Percentiles rank a stretch among this genome's conserved stretches.
Conservation (phyloP, 2,113 vertebrate species). For the human (Homo sapiens) region GRCh38 chr2:107148001-107148500, state of each 20-base stretch:
- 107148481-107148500: conserved; percentile 59
- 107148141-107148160: conserved; percentile 37
- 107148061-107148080: not conserved
- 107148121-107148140: not conserved
- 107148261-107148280: conserved; percentile 63
- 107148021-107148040: not conserved
- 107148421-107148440: conserved; percentile 36
- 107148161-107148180: conserved; percentile 52
- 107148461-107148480: conserved; percentile 6
- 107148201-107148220: conserved; percentile 44
- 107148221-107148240: conserved; percentile 73
- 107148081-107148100: not conserved
- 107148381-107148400: conserved; percentile 51
- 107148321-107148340: conserved; percentile 75
- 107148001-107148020: not conserved
- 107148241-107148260: conserved; percentile 66
- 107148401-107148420: conserved; percentile 60
- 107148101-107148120: not conserved
- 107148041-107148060: not conserved
- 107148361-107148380: conserved; percentile 70
- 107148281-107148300: not conserved
- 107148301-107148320: conserved; percentile 79
- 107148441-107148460: conserved; percentile 17
- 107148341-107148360: conserved; percentile 75
- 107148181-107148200: conserved; percentile 44